Evolutionary conservation across 2,888 invertebrate genomes (phyloP), one percentile per base, ranked within the genome.

Genomic region (Erebia epiphron): DNA sequence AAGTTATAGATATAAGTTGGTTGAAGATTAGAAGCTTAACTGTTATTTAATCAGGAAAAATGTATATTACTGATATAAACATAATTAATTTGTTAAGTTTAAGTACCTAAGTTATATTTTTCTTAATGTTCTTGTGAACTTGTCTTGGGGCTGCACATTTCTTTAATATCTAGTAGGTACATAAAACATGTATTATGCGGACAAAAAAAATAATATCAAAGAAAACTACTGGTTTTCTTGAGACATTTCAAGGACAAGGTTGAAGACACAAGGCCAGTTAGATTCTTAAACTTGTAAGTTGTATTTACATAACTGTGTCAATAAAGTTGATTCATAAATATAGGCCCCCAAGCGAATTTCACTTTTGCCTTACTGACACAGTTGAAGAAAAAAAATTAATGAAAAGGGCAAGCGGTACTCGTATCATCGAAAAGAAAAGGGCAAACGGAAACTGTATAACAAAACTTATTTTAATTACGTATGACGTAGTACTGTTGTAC

Each of bases 311-410:
- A 57, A 56, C 21, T 49, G 56, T 11, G 56, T 56, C 11, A 13
- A 35, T 35, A 54, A 2, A 16, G 16, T 61, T 10, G 16, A 43
- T 16, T 16, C 41, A 18, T 61, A 46, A 43, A 13, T 18, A 43
- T n/a, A 35, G 35, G 57, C 35, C 14, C 8, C 1, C 14, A 58
- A 35, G n/a, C 57, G 26, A 58, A 58, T 58, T 58, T 58, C 57
- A 58, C 57, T 58, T 58, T 35, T 35, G 35, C 35, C 35, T 58
- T 58, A 58, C 57, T 58, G 57, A 58, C 57, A 58, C 26, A 35
- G 57, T 26, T 58, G n/a, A 1, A 35, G 26, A 14, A 35, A 26
- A 57, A 58, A 3, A 14, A 8, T 54, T 35, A 13, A 9, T 14
- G 35, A 58, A 58, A 35, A 13, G 54, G 18, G 18, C 54, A 54